Conservation (phyloP, 2,797 vertebrate genomes). For the Clarias laeviceps region DNA sequence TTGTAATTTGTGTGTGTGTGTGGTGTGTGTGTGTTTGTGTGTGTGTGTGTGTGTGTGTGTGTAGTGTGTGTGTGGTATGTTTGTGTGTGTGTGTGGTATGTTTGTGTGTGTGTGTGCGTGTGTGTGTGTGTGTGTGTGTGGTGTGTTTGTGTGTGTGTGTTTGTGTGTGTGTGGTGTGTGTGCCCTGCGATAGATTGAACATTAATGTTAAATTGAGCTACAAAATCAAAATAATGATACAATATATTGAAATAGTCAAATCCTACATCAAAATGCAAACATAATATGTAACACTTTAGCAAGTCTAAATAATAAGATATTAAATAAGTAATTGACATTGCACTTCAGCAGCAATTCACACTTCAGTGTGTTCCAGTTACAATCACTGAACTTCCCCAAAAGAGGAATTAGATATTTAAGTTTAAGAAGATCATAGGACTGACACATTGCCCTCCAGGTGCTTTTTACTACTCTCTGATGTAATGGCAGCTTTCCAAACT, state of each 20-base stretch:
- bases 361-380: neutral
- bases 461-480: conserved; percentile 60
- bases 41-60: too few species aligned
- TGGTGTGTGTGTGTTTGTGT: too few species aligned
- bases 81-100: too few species aligned
- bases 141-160: too few species aligned
- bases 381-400: neutral
- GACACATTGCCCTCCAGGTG: conserved; percentile 51
- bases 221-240: neutral
- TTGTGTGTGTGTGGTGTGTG: too few species aligned
- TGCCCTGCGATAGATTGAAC: too few species aligned
- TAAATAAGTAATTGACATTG: neutral
- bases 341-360: neutral
- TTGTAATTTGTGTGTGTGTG: too few species aligned
- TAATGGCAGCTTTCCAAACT: conserved; percentile 54
- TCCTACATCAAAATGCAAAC: neutral
- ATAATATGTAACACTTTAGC: neutral
- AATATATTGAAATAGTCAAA: neutral
- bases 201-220: neutral
- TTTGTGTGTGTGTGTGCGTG: too few species aligned
- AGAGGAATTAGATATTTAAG: neutral
- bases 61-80: too few species aligned
- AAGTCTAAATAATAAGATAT: neutral
- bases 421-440: conserved; percentile 37
- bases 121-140: too few species aligned